Evolutionary conservation across 2,888 invertebrate species (phyloP), one percentile per base, ranked within the genome.

Genomic region (Odiellus spinosus): DNA sequence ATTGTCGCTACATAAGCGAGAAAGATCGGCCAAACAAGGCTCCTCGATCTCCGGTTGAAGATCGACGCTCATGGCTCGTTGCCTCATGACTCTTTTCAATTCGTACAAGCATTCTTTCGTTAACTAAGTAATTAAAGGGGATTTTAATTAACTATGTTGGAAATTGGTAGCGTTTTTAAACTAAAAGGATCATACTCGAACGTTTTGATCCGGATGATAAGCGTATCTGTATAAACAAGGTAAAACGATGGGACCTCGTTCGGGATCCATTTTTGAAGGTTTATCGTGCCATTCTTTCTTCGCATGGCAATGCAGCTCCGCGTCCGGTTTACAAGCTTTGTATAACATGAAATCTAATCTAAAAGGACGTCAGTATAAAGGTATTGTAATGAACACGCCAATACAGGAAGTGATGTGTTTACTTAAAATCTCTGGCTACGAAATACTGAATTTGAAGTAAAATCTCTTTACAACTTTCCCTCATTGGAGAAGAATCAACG

Each of bases 371-470:
- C 34, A 11, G n/a, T 1, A 34, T n/a, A n/a, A 12, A 34, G n/a
- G 11, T 34, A 1, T 34, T n/a, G 1, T 12, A 34, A 34, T 34
- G 34, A 34, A 10, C 12, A 33, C 10, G 12, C 10, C 12, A 10
- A 10, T 33, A 12, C 12, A 10, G 34, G 10, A 33, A 10, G 11
- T n/a, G 11, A 34, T 1, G n/a, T 34, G 34, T 59, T 56, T 58
- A 67, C 66, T 61, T 87, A 64, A 88, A 98, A 68, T 96, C 87
- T 58, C 98, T 76, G 0, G 90, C 84, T 52, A 96, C 78, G 67
- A 98, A 98, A 67, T 93, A 98, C 63, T 98, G 93, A 59, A 98
- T 88, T 67, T 95, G 88, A 49, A 96, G 72, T 39, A 98, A 71
- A 8, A 88, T 82, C 53, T 81, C 77, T 70, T 91, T 88, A 71